Percentiles rank a stretch among this genome's conserved stretches.
Conservation (phyloP, 2,113 vertebrate genomes). For the Coryphaenoides rupestris region DNA sequence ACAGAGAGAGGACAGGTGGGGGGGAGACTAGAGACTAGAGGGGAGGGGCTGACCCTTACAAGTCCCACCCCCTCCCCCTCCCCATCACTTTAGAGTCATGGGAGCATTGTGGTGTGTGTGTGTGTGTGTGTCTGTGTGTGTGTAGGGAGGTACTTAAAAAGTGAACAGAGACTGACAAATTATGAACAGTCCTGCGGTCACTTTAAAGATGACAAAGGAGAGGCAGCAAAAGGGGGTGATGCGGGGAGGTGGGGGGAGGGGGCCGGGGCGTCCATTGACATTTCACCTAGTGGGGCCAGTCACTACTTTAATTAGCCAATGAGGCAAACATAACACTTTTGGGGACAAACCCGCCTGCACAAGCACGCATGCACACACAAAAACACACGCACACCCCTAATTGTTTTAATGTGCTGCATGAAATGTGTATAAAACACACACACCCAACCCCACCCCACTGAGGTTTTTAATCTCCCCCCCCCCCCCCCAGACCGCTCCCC, state of each 20-base stretch:
- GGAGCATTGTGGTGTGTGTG: conserved; percentile 1
- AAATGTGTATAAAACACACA: too few species aligned
- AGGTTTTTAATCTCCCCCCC: too few species aligned
- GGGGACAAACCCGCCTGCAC: neutral
- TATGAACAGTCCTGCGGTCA: conserved; percentile 74
- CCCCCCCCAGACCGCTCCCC: too few species aligned
- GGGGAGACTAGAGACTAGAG: conserved; percentile 22
- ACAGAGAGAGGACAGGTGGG: conserved; percentile 36
- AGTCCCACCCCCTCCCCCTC: too few species aligned
- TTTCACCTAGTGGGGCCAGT: conserved; percentile 62
- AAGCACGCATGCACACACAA: conserved; percentile 13
- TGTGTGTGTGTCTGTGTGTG: conserved; percentile 7
- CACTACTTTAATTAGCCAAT: conserved; percentile 75
- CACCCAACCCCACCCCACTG: too few species aligned
- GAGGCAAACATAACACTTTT: conserved; percentile 63
- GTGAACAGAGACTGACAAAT: conserved; percentile 61
- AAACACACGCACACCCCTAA: neutral
- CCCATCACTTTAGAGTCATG: too few species aligned
- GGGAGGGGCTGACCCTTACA: too few species aligned
- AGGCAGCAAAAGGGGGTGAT: conserved; percentile 56
- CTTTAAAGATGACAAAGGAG: conserved; percentile 74
- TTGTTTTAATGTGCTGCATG: too few species aligned
- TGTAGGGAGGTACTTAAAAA: conserved; percentile 58
- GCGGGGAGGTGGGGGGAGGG: conserved; percentile 37
- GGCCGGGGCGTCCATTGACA: conserved; percentile 46